Base-by-base conservation (phyloP, 1,140 invertebrate species). In the Bombus consobrinus region DNA sequence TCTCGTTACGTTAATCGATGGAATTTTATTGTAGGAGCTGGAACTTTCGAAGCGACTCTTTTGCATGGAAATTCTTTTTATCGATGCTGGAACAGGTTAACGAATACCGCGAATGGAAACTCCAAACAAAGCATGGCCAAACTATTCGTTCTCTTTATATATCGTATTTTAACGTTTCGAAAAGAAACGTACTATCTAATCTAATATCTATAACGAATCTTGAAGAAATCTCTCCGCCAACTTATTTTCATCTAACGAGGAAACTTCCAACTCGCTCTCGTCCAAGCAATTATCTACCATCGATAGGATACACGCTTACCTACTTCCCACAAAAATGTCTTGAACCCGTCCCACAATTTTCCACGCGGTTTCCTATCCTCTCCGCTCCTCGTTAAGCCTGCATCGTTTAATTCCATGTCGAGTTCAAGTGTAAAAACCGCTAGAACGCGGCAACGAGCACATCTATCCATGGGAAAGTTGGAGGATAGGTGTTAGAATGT, bases 391-490 rank as follows among this genome's bases (percentile, higher is more conserved):
- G 25, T 41, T 71, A 71, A 28, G 22, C 10, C 68, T 41, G 6
- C 25, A 4, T 37, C 25, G 22, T 28, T 71, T 71, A 15, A 71
- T 71, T 71, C 12, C 37, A 28, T 5, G 22, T 39, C 37, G 25
- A 25, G 22, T 1, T 28, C 37, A 1, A 39, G n/a, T 37, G 2
- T n/a, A 43, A 73, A 73, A 73, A 47, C 39, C 41, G 39, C 41
- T 34, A 18, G 75, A 78, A 32, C 37, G 62, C 39, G 47, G n/a
- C n/a, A 57, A 62, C 72, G 72, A 28, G 32, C 62, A 79, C 66
- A 41, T 41, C 37, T 28, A 28, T 88, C 81, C 53, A 83, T 80
- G 82, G 69, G 89, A 90, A 88, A 90, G 88, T 90, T 82, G 66
- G 39, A 79, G 73, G 81, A 91, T 81, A 80, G 59, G 80, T 78